Conservation (phyloP, 2,888 invertebrate species). For the Lepas anatifera region DNA sequence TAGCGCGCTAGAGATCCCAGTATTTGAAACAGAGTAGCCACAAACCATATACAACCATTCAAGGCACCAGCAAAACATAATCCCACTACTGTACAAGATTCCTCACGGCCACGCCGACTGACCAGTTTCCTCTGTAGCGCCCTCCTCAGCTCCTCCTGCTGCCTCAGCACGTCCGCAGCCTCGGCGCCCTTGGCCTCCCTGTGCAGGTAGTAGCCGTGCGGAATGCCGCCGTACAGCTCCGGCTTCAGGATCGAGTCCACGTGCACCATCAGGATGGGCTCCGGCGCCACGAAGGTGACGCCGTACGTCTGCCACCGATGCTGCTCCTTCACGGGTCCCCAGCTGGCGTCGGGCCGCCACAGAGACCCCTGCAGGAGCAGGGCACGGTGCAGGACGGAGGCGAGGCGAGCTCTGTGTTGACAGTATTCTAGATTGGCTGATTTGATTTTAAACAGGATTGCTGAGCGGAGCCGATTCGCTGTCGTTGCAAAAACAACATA, state of each 20-base stretch:
- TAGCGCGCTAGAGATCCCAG: too few species aligned
- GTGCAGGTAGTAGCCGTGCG: slow-evolving; percentile 8
- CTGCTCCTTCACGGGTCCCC: slow-evolving; percentile 2
- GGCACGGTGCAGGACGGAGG: not conserved
- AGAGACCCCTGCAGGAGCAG: not conserved
- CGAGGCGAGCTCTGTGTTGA: not conserved
- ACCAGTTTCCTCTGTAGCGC: not conserved
- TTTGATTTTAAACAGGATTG: too few species aligned
- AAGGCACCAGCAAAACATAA: too few species aligned
- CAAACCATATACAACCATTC: too few species aligned
- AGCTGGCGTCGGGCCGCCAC: slow-evolving; percentile 4
- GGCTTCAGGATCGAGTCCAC: slow-evolving; percentile 10
- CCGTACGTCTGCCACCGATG: slow-evolving; percentile 10
- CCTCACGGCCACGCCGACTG: too few species aligned
- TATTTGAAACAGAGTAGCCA: too few species aligned
- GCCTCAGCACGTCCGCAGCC: not conserved
- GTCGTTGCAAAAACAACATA: too few species aligned
- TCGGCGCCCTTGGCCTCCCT: not conserved
- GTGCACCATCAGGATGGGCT: slow-evolving; percentile 12
- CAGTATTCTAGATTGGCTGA: too few species aligned
- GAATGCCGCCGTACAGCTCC: slow-evolving; percentile 8
- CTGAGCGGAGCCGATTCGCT: too few species aligned
- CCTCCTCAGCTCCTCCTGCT: slow-evolving; percentile 5
- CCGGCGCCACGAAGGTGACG: not conserved
- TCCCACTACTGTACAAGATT: too few species aligned